Evolutionary conservation across 2,113 vertebrate genomes (phyloP), one percentile per base, ranked within the genome.

Genomic region (Erythrocercus mccallii): DNA sequence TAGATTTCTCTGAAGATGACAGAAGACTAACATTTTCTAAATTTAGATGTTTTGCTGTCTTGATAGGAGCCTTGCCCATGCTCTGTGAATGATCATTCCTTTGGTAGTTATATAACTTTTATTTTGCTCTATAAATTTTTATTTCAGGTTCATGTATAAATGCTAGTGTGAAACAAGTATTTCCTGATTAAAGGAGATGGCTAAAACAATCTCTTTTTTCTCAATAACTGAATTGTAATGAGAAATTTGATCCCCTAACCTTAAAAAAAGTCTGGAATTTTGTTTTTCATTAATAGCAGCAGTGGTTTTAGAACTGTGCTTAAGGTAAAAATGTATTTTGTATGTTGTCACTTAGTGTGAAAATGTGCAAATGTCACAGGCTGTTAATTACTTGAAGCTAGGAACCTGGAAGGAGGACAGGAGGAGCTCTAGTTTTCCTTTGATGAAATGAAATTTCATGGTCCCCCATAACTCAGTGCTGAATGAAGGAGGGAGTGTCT

Each of bases 371-470:
- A 56, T 62, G 90, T 95, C 87, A 71, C 51, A 56, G 69, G 25
- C 64, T 78, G 87, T 95, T 91, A 92, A 94, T 93, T 93, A 83
- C 64, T 84, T 56, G 44, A 42, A 90, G 57, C 30, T 24, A 24
- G 58, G 78, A 90, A 73, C 15, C 16, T 11, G 23, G 57, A 56
- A 80, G 50, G 66, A 78, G 72, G 71, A 54, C 40, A 71, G 72
- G 83, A 72, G 54, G 28, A 19, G 17, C 44, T 72, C 24, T 28
- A 31, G 62, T 42, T 61, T 72, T 37, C 15, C 58, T 93, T 86
- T 92, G 82, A 92, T 77, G 68, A 44, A 54, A 44, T 65, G 60
- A 65, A 64, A 53, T 65, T 65, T 79, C 76, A 79, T 30, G 25
- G 38, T 65, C 72, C 72, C 58, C 68, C 50, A 7, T 76, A 71